Evolutionary conservation across 2,113 vertebrate species (phyloP).

Genomic region (Petrocephalus zakoni): DNA sequence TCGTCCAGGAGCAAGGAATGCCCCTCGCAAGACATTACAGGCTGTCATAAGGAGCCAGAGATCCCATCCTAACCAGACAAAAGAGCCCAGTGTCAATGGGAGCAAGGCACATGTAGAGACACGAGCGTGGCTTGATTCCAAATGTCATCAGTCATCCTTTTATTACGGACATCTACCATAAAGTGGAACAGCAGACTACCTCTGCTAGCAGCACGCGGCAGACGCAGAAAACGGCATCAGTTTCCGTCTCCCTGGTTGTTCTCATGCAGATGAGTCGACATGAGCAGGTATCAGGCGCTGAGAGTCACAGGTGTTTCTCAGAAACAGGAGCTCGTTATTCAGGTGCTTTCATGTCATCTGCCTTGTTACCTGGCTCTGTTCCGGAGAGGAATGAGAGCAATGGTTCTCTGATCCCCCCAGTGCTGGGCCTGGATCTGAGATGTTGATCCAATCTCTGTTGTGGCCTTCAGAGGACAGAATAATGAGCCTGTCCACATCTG

Average conservation of each 20-base stretch:
- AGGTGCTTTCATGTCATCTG: conserved; percentile 47
- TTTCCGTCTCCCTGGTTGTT: conserved; percentile 47
- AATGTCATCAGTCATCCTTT: conserved; percentile 24
- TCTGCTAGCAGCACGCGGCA: conserved; percentile 39
- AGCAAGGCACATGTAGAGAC: conserved; percentile 9
- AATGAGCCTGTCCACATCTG: neutral
- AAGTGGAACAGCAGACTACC: conserved; percentile 41
- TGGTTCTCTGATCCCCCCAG: conserved; percentile 37
- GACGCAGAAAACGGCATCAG: conserved; percentile 40
- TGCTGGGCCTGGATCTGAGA: conserved; percentile 28
- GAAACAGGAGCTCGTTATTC: conserved; percentile 45
- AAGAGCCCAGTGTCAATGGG: conserved; percentile 46
- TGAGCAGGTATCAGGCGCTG: conserved; percentile 32
- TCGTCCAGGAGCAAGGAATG: neutral
- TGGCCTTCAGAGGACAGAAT: neutral
- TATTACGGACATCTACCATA: conserved; percentile 30
- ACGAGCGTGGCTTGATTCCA: conserved; percentile 22
- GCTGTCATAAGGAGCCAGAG: neutral
- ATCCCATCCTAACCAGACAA: conserved; percentile 37
- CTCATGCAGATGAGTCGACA: conserved; percentile 29
- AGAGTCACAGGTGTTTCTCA: conserved; percentile 34
- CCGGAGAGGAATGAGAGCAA: conserved; percentile 41
- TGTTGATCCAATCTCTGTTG: neutral
- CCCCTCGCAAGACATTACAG: neutral
- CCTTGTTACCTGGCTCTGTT: conserved; percentile 42